These are phyloP conservation scores for Platyura marginata DNA, from an alignment of 1,140 invertebrate species.

Conservation along the genomic window DNA sequence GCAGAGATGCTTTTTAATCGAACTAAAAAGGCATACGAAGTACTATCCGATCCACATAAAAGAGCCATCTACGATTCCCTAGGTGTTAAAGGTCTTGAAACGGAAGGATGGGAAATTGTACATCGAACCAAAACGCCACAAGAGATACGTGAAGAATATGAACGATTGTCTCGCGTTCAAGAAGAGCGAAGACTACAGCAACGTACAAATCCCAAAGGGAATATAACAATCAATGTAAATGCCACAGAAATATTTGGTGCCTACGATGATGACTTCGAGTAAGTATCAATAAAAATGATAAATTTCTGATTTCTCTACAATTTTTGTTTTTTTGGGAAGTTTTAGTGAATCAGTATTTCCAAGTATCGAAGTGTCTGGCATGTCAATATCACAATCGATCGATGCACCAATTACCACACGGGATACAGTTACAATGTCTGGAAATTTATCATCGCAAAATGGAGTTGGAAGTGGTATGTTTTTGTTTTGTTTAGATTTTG, in stretches of 20 bases:
- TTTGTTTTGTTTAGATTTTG: conserved; percentile 4
- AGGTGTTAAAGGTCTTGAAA: conserved; percentile 54
- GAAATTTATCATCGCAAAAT: conserved; percentile 68
- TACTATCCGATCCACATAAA: conserved; percentile 27
- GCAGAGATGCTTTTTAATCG: conserved; percentile 84
- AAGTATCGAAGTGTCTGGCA: conserved; percentile 71
- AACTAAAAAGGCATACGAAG: conserved; percentile 81
- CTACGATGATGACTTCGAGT: conserved; percentile 51
- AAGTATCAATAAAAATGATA: conserved; percentile 5
- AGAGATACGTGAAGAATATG: conserved; percentile 90
- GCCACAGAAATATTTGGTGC: conserved; percentile 81
- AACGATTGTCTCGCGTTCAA: conserved; percentile 43
- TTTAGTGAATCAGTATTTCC: conserved; percentile 41
- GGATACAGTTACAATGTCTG: conserved; percentile 64
- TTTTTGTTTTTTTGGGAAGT: conserved; percentile 26
- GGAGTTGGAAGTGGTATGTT: conserved; percentile 41
- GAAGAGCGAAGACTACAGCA: conserved; percentile 72
- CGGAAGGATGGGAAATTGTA: conserved; percentile 83
- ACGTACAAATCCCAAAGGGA: conserved; percentile 77
- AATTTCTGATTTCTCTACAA: conserved; percentile 1
- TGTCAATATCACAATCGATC: conserved; percentile 81
- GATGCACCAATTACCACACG: conserved; percentile 75
- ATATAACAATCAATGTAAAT: conserved; percentile 73
- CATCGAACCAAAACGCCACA: conserved; percentile 74
- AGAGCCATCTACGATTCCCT: conserved; percentile 32